phyloP scores from a whole-genome alignment of 2,888 invertebrate species.

The Girardia tigrina region DNA sequence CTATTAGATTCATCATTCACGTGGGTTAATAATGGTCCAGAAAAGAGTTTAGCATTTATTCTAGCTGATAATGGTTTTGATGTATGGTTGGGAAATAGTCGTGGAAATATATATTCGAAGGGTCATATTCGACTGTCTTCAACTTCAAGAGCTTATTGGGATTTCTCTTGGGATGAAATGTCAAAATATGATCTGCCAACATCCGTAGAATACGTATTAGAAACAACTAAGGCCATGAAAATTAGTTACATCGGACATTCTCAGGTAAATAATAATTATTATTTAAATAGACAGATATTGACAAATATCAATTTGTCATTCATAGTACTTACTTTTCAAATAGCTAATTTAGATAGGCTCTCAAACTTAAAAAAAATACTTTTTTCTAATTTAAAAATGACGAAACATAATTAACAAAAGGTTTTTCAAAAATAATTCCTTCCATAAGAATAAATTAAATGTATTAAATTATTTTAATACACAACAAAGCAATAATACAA shows the following conservation, averaged over 20 bases:
- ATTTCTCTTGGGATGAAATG: constrained; percentile 68
- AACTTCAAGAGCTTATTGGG: constrained; percentile 60
- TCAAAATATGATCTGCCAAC: constrained; percentile 73
- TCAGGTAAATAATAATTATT: constrained; percentile 56
- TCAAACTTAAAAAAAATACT: too few relatives aligned
- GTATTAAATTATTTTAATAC: too few relatives aligned
- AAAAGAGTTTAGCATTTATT: constrained; percentile 52
- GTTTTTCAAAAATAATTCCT: too few relatives aligned
- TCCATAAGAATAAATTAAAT: too few relatives aligned
- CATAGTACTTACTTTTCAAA: too few relatives aligned
- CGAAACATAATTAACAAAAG: too few relatives aligned
- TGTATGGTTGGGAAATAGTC: constrained; percentile 68
- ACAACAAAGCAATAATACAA: too few relatives aligned
- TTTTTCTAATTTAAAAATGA: too few relatives aligned
- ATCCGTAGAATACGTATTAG: constrained; percentile 62
- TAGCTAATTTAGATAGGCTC: too few relatives aligned
- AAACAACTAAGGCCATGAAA: constrained; percentile 55
- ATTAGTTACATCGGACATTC: constrained; percentile 75
- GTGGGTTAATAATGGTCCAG: constrained; percentile 62
- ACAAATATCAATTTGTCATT: too few relatives aligned
- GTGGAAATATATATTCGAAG: constrained; percentile 66
- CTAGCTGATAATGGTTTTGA: constrained; percentile 55
- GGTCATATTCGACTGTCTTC: constrained; percentile 56
- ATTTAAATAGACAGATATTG: too few relatives aligned
- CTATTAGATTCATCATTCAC: constrained; percentile 64